Conservation (phyloP, 2,797 vertebrate genomes). For the Erethizon dorsatum region DNA sequence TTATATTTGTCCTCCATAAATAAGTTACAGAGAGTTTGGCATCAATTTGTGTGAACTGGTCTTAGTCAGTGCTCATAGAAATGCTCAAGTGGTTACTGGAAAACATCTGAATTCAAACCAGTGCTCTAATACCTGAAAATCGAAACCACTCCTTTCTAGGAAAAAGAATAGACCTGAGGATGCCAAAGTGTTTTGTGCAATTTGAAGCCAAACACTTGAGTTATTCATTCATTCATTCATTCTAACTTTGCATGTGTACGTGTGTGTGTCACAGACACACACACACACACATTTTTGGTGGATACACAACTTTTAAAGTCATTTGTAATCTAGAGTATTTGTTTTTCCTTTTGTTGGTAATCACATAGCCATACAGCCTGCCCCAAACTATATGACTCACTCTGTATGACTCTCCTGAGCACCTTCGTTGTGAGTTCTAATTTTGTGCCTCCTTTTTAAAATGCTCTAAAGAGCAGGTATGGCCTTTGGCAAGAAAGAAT, state of each 20-base stretch:
- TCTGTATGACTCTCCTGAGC: background rate
- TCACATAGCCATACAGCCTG: background rate
- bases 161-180: background rate
- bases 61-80: conserved; percentile 14
- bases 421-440: conserved; percentile 68
- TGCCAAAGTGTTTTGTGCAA: conserved; percentile 17
- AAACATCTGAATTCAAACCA: conserved; percentile 24
- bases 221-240: conserved; percentile 13
- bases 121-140: background rate
- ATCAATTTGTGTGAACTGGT: conserved; percentile 14
- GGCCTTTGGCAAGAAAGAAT: conserved; percentile 51
- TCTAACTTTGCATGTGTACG: background rate
- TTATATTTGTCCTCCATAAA: conserved; percentile 15
- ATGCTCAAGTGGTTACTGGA: background rate
- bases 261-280: background rate
- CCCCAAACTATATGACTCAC: background rate
- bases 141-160: conserved; percentile 12
- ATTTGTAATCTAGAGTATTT: conserved; percentile 54
- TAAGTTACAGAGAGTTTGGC: background rate
- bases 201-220: background rate
- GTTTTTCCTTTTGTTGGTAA: conserved; percentile 26
- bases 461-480: conserved; percentile 26
- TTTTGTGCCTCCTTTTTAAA: conserved; percentile 54
- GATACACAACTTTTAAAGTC: conserved; percentile 19
- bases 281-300: background rate